Evolutionary conservation across 2,113 vertebrate species (phyloP), one percentile per base, ranked within the genome.

Genomic region (Grammomys surdaster): DNA sequence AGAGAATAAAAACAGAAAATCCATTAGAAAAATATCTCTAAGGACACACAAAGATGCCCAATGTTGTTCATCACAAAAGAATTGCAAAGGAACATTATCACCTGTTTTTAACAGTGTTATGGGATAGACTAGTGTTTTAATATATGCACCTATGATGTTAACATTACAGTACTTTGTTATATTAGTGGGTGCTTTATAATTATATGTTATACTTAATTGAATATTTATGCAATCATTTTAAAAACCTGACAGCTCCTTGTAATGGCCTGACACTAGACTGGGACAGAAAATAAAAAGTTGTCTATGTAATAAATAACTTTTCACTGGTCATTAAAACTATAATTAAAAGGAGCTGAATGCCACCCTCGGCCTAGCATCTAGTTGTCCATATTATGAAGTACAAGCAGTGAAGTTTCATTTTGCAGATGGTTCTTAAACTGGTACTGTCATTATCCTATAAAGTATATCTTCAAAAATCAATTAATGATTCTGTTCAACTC

Each of bases 161-260:
- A 76, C 63, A 70, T 76, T 92, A 48, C 85, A 58, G 20, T 76
- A 10, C 33, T 77, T 95, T 89, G 84, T 95, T 54, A 81, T 72
- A 65, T 93, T 96, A 90, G 76, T 76, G 78, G 78, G 26, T 90
- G 56, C 70, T 97, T 84, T 43, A 90, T 93, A 88, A 95, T 92
- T 96, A 24, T 70, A 43, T 40, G 36, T 80, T 93, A 76, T 11
- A 76, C 75, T 97, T 97, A 94, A 95, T 63, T 96, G 51, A 92
- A 88, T 96, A 93, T 92, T 90, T 77, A 90, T 92, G 46, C 63
- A 95, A 90, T 95, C 80, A 86, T n/a, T 94, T 96, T 75, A 84
- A 95, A 84, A 90, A 82, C 40, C 58, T 95, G 80, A 93, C 84
- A 88, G 90, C 46, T 95, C 67, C 72, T 90, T 95, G 76, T 76